A percentile compares a stretch with the other conserved stretches of the same genome.
Conservation (phyloP, 2,888 invertebrate genomes). For the Hypomecis atomaria region DNA sequence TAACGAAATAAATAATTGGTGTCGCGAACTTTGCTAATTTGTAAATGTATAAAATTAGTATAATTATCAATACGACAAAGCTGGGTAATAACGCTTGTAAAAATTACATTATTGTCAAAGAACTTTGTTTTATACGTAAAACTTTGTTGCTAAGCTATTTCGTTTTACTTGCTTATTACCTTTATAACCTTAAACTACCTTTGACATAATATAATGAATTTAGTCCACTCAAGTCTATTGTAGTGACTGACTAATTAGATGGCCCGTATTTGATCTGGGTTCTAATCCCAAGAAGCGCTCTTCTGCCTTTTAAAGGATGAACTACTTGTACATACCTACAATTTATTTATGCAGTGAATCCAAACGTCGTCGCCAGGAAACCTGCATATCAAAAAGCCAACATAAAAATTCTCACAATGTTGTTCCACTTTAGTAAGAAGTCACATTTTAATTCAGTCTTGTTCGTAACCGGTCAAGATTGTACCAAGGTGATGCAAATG, state of each 20-base stretch:
- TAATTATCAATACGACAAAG: slow-evolving; percentile 2
- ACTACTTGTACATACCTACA: no score
- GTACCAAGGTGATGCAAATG: slow-evolving; percentile 67
- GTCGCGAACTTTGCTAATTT: slow-evolving; percentile 32
- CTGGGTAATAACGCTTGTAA: neutral
- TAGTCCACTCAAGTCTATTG: no score
- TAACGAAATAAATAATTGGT: slow-evolving; percentile 44
- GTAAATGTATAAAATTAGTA: neutral
- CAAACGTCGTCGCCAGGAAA: neutral
- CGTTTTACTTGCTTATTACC: no score
- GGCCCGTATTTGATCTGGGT: no score
- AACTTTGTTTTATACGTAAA: no score
- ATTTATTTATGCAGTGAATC: no score
- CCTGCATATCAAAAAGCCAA: neutral
- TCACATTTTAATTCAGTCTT: slow-evolving; percentile 22
- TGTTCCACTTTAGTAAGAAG: slow-evolving; percentile 1
- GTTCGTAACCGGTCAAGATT: slow-evolving; percentile 43
- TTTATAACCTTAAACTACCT: no score
- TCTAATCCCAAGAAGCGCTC: no score
- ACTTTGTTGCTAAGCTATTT: neutral
- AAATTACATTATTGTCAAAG: neutral
- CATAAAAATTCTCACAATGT: neutral
- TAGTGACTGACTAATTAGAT: no score
- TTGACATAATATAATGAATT: no score
- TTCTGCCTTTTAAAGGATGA: no score